These are phyloP conservation scores for Leucophora obtusa DNA, from an alignment of 2,888 invertebrate species.

Conservation along the genomic window DNA sequence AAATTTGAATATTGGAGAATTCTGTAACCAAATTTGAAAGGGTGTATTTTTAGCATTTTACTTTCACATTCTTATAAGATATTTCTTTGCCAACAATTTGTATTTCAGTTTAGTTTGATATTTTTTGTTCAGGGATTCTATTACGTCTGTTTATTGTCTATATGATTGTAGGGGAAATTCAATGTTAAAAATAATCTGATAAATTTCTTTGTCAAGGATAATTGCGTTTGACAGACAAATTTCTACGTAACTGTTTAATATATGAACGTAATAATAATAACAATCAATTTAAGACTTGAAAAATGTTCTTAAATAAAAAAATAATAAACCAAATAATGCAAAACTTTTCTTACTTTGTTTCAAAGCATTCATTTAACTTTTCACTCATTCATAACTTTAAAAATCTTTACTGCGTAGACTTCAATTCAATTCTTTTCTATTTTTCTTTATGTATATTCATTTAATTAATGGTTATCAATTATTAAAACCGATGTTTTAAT, in stretches of 20 bases:
- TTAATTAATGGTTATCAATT: not conserved
- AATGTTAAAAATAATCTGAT: not conserved
- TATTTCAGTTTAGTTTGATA: not conserved
- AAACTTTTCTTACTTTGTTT: not conserved
- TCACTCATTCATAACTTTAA: too few relatives aligned
- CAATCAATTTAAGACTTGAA: not conserved
- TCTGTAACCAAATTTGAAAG: too few relatives aligned
- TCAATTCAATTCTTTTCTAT: too few relatives aligned
- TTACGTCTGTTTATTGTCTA: conserved; percentile 1
- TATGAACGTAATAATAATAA: not conserved
- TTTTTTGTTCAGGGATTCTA: not conserved
- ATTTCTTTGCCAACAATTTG: not conserved
- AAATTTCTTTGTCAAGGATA: not conserved
- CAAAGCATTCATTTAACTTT: not conserved
- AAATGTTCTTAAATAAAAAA: not conserved
- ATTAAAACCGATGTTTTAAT: not conserved
- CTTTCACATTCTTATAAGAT: not conserved
- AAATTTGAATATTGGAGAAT: too few relatives aligned
- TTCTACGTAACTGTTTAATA: not conserved
- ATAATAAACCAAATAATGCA: not conserved
- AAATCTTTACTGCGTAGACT: too few relatives aligned
- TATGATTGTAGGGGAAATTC: not conserved
- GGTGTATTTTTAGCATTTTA: too few relatives aligned
- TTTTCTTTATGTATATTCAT: not conserved
- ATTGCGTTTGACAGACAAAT: not conserved